phyloP scores from a whole-genome alignment of 2,888 invertebrate genomes.

The Rutpela maculata region DNA sequence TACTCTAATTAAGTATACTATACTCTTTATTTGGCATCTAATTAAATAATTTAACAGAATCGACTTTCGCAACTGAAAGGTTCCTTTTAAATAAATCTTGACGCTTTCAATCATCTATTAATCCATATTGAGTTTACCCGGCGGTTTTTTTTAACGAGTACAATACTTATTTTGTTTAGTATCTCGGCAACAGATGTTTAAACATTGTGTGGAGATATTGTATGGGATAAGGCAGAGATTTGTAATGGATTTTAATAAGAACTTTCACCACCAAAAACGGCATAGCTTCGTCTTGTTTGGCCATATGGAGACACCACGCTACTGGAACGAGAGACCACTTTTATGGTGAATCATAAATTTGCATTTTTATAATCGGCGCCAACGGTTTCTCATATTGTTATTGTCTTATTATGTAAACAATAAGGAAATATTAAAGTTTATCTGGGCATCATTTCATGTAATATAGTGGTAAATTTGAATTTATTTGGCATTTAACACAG shows the following conservation, averaged over 20 bases:
- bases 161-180: constrained; percentile 23
- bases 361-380: constrained; percentile 48
- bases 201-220: constrained; percentile 19
- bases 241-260: constrained; percentile 49
- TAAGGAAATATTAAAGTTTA: constrained; percentile 12
- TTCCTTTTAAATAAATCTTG: not conserved
- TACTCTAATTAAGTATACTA: constrained; percentile 23
- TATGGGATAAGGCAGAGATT: constrained; percentile 22
- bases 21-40: constrained; percentile 27
- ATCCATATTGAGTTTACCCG: constrained; percentile 18
- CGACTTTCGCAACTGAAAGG: constrained; percentile 19
- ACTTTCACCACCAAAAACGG: constrained; percentile 63
- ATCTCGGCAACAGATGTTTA: constrained; percentile 25
- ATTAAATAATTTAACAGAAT: constrained; percentile 7
- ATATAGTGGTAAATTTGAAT: too few species aligned
- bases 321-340: constrained; percentile 18
- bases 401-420: constrained; percentile 22
- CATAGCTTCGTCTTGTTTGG: constrained; percentile 56
- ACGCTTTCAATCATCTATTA: constrained; percentile 14
- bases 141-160: constrained; percentile 8
- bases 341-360: constrained; percentile 45
- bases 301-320: constrained; percentile 51
- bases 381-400: not conserved
- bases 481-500: not conserved
- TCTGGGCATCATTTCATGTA: not conserved